A percentile compares a stretch with the other conserved stretches of the same genome.
These are phyloP conservation scores for Chaetodon trifasciatus DNA, from an alignment of 2,797 vertebrate species.

Conservation along the genomic window DNA sequence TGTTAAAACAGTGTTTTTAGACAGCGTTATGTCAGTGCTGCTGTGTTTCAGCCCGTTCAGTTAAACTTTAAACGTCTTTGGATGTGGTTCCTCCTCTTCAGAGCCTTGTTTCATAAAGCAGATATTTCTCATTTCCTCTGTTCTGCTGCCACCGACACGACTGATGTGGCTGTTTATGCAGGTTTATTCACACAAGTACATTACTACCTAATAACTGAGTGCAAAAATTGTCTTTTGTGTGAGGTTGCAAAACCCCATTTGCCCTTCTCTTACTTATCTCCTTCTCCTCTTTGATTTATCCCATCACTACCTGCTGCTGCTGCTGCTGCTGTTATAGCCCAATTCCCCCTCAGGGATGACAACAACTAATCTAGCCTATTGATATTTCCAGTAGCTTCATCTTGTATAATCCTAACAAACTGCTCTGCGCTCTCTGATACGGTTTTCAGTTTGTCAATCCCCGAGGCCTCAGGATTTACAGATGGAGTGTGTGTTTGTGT, in stretches of 20 bases:
- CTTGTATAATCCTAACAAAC: slow-evolving; percentile 61
- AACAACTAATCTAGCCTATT: slow-evolving; percentile 52
- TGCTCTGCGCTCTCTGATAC: slow-evolving; percentile 18
- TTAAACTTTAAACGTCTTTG: neutral
- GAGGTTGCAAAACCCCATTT: neutral
- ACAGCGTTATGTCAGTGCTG: neutral
- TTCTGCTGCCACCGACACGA: neutral
- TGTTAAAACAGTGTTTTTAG: neutral
- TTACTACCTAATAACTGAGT: neutral
- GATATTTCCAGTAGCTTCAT: slow-evolving; percentile 58
- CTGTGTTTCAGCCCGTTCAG: neutral
- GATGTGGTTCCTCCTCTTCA: neutral
- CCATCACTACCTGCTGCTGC: slow-evolving; percentile 29
- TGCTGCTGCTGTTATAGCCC: neutral
- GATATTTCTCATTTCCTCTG: slow-evolving; percentile 24
- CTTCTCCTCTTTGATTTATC: slow-evolving; percentile 4
- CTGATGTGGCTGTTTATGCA: neutral
- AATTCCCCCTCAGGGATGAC: slow-evolving; percentile 19
- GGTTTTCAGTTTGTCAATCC: slow-evolving; percentile 24
- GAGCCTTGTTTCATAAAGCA: neutral
- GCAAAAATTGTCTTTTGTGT: neutral
- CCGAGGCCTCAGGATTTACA: slow-evolving; percentile 37
- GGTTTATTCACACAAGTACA: slow-evolving; percentile 8
- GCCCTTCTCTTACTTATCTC: slow-evolving; percentile 14
- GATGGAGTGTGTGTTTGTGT: neutral